Percentiles rank a stretch among this genome's conserved stretches.
Conservation (phyloP, 1,140 invertebrate genomes). For the Heliothis subflexa region DNA sequence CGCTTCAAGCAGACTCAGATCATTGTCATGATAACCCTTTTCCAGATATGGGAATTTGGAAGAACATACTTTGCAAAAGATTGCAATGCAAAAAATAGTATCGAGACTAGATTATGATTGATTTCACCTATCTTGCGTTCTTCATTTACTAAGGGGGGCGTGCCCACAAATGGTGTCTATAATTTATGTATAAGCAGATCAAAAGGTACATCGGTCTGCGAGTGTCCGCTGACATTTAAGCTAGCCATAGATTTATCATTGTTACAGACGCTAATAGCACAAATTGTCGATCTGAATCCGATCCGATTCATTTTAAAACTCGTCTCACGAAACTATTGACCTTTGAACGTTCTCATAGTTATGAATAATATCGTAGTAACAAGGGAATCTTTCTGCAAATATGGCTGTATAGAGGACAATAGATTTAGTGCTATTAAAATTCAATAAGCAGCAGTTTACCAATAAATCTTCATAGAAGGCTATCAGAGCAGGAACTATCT, state of each 20-base stretch:
- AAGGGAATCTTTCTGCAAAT: conserved; percentile 46
- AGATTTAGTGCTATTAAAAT: conserved; percentile 80
- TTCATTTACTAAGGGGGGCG: neutral
- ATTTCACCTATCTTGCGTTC: neutral
- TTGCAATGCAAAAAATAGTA: too few species aligned
- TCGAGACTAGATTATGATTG: neutral
- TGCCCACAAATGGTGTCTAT: conserved; percentile 3
- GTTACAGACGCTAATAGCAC: conserved; percentile 46
- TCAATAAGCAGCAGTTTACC: conserved; percentile 72
- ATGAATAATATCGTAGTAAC: conserved; percentile 46
- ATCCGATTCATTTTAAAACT: conserved; percentile 53
- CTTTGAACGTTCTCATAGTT: conserved; percentile 56
- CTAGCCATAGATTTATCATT: conserved; percentile 47
- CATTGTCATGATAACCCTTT: neutral
- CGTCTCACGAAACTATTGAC: conserved; percentile 52
- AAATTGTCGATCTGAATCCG: conserved; percentile 51
- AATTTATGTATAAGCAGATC: conserved; percentile 25
- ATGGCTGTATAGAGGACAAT: conserved; percentile 64
- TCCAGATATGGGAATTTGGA: neutral
- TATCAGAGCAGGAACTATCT: conserved; percentile 76
- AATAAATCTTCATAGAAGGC: conserved; percentile 83
- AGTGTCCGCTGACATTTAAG: conserved; percentile 52
- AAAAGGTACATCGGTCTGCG: conserved; percentile 6
- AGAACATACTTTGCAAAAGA: neutral
- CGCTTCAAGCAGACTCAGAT: too few species aligned